Evolutionary conservation across 2,888 invertebrate genomes (phyloP), one percentile per base, ranked within the genome.

Genomic region (Seira ritae): DNA sequence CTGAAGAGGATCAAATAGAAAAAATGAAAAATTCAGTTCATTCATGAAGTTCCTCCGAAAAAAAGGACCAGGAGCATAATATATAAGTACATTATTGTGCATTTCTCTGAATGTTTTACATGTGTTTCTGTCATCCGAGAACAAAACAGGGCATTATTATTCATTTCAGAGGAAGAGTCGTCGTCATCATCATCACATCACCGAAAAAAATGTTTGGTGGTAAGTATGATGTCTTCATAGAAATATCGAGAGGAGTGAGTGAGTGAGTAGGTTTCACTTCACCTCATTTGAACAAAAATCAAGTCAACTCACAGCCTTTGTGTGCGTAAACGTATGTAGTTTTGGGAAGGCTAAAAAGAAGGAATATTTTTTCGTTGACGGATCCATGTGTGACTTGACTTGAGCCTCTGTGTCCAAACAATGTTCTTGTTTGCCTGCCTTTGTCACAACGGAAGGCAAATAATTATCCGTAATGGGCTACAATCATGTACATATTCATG

Each of bases 91-190:
- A n/a, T 2, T 31, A 31, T 31, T 31, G 10, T 75, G 67, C 37
- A 67, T 60, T 69, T 55, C 66, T 72, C 1, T 66, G 55, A 72
- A 71, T 79, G 79, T 79, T 79, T 71, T 79, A 79, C 79, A 79
- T 79, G 79, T 79, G 79, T 79, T 79, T 72, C 72, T 79, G 79
- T 79, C 79, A 79, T 66, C 79, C 79, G 79, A 79, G 79, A 79
- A 79, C 79, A 79, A 79, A 79, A 79, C 79, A 79, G 72, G 66
- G 72, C 79, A 79, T 79, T 79, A 79, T 78, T 78, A 78, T 79
- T 60, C 66, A 22, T 71, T 78, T n/a, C 73, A 31, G 31, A 31
- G 8, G 31, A 31, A 31, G 31, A 31, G 31, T 31, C 31, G 8
- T 2, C 2, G 31, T 22, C 72, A 23, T 62, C n/a, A n/a, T n/a